These are phyloP conservation scores for Numenius phaeopus DNA, from an alignment of 2,797 vertebrate species.

Conservation along the genomic window DNA sequence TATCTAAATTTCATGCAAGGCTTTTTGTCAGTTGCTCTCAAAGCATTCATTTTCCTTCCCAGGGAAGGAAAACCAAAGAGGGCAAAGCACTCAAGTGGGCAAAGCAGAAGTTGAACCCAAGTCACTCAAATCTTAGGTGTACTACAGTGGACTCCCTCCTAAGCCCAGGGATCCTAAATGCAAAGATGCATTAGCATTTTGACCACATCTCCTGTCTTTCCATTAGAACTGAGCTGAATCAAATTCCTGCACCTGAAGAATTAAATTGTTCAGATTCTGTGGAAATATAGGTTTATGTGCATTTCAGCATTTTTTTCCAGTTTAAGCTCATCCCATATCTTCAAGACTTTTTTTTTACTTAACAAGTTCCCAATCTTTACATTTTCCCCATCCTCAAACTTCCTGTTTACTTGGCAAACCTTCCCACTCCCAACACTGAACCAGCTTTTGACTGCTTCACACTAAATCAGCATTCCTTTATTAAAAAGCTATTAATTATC, in stretches of 20 bases:
- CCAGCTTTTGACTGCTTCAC: neutral
- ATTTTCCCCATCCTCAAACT: neutral
- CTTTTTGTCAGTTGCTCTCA: neutral
- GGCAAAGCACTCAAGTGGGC: neutral
- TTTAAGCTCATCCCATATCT: neutral
- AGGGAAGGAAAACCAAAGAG: neutral
- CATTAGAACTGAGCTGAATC: neutral
- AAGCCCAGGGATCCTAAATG: neutral
- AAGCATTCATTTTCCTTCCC: neutral
- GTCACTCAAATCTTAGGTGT: neutral
- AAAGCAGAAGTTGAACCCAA: neutral
- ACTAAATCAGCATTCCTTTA: slow-evolving; percentile 33
- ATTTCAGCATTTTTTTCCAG: neutral
- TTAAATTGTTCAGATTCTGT: neutral
- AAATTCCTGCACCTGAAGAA: neutral
- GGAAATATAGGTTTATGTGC: neutral
- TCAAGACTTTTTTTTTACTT: neutral
- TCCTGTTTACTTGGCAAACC: neutral
- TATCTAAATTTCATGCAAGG: neutral
- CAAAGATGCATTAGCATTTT: neutral
- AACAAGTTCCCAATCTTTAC: neutral
- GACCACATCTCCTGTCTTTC: neutral
- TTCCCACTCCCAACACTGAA: neutral
- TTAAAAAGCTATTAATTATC: slow-evolving; percentile 60
- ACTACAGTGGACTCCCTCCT: neutral